These are phyloP conservation scores for Tolypeutes matacus DNA, from an alignment of 2,797 vertebrate genomes.

Conservation along the genomic window DNA sequence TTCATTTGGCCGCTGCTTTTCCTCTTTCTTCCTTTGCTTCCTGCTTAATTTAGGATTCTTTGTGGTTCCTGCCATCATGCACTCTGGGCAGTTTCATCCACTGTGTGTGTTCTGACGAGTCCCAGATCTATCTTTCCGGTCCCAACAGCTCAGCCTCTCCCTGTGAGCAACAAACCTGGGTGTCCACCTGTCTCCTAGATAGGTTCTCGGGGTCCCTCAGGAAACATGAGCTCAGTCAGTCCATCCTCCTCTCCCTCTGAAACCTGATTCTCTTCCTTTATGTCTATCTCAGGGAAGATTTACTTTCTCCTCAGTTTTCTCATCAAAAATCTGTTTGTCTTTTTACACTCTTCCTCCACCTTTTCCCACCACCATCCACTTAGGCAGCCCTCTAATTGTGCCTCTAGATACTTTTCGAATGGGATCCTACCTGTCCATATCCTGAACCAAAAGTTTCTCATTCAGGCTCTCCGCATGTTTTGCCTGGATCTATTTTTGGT, in stretches of 20 bases:
- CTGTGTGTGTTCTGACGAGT: accelerated
- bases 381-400: background rate
- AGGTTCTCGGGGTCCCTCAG: background rate
- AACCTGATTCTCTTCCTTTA: background rate
- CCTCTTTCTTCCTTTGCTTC: background rate
- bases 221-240: accelerated
- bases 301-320: background rate
- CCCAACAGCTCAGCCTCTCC: background rate
- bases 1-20: background rate
- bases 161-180: background rate
- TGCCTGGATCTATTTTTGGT: background rate
- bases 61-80: background rate
- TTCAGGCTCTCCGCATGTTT: background rate
- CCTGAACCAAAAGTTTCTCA: background rate
- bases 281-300: background rate
- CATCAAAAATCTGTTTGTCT: background rate
- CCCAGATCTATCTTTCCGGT: background rate
- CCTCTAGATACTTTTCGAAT: background rate
- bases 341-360: background rate
- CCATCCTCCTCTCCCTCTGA: background rate
- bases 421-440: background rate
- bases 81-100: background rate
- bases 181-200: background rate
- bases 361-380: background rate
- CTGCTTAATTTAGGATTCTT: background rate